Conservation (phyloP, 1,140 invertebrate species). For the Nasonia longicornis region DNA sequence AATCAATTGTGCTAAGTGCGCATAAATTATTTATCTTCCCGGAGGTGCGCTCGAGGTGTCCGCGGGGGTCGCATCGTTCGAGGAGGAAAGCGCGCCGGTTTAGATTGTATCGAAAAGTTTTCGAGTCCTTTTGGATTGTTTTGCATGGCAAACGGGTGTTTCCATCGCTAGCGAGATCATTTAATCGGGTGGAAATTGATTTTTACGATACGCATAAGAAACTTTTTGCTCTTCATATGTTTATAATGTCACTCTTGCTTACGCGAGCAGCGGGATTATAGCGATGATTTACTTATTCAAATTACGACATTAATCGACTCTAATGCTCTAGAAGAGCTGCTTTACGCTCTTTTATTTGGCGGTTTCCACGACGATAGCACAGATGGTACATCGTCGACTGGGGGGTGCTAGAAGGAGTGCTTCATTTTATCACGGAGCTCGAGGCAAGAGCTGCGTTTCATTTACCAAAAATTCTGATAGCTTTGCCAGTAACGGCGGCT, state of each 20-base stretch:
- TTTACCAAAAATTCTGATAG: too few species aligned
- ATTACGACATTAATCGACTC: neutral
- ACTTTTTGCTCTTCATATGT: neutral
- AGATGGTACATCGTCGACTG: too few species aligned
- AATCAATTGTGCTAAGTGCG: conserved; percentile 45
- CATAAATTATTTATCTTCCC: conserved; percentile 42
- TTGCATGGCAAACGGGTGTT: neutral
- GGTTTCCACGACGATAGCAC: neutral
- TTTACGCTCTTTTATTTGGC: neutral
- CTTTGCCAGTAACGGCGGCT: too few species aligned
- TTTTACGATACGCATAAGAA: neutral
- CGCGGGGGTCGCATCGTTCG: too few species aligned
- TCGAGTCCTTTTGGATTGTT: neutral
- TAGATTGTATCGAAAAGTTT: conserved; percentile 3
- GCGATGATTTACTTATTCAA: neutral
- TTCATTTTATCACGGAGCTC: too few species aligned
- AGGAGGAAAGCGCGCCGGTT: neutral
- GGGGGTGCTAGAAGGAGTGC: too few species aligned
- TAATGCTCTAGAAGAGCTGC: neutral
- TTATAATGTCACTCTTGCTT: neutral
- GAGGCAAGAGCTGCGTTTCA: too few species aligned
- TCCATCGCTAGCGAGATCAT: neutral
- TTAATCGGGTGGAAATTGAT: neutral
- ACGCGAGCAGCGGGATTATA: neutral
- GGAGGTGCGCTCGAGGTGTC: neutral